Evolutionary conservation across 2,113 vertebrate genomes (phyloP).

Genomic region (Dinomys branickii): DNA sequence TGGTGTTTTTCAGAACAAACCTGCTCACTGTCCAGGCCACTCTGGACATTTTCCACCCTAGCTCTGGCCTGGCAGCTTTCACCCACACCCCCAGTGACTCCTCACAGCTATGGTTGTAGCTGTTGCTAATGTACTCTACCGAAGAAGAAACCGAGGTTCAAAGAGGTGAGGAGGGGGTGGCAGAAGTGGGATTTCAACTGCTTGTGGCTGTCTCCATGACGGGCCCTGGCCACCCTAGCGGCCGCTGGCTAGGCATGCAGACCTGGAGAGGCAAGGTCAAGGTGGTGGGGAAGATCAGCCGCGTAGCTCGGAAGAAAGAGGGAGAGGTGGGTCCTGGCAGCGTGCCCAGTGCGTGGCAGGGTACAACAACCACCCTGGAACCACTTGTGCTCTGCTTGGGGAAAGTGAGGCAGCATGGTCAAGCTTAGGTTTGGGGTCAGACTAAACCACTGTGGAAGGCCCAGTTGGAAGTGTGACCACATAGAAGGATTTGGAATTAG

Average conservation of each 20-base stretch:
- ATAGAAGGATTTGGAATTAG: not conserved
- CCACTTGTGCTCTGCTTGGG: not conserved
- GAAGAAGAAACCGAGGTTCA: not conserved
- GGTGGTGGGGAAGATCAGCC: accelerated
- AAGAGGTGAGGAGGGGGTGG: not conserved
- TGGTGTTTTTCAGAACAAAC: not conserved
- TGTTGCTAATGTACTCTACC: not conserved
- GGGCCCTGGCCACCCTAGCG: not conserved
- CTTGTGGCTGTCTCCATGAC: accelerated
- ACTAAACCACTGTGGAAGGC: not conserved
- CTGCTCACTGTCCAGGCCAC: not conserved
- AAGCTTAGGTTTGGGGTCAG: not conserved
- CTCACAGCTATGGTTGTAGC: not conserved
- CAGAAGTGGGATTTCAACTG: not conserved
- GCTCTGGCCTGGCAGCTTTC: not conserved
- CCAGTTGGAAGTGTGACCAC: not conserved
- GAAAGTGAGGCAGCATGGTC: not conserved
- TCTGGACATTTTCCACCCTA: not conserved
- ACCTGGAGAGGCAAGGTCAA: not conserved
- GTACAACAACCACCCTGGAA: not conserved
- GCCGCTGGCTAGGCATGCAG: not conserved
- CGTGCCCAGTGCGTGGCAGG: not conserved
- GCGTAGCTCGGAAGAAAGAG: not conserved
- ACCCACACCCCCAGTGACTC: not conserved
- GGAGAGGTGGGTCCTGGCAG: not conserved